Evolutionary conservation across 2,888 invertebrate species (phyloP).

Genomic region (Rambutsinella grinnellia): DNA sequence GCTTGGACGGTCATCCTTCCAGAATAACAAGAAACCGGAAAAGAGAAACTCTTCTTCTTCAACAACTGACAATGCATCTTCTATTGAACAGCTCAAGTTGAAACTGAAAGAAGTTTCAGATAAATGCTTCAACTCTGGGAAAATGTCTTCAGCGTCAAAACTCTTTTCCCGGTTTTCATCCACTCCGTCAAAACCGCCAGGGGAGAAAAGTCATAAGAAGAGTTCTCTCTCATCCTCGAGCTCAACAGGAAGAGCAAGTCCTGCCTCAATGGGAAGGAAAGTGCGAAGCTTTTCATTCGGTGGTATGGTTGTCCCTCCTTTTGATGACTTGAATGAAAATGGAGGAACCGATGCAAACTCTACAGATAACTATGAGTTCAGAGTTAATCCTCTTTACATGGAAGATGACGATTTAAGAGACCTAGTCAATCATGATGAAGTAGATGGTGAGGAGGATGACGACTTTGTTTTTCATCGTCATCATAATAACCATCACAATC

Average conservation of each 20-base stretch:
- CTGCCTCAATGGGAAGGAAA: conserved; percentile 61
- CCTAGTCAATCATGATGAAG: conserved; percentile 9
- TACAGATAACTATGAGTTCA: conserved; percentile 49
- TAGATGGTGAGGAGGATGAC: conserved; percentile 31
- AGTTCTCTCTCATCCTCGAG: not conserved
- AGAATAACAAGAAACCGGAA: not conserved
- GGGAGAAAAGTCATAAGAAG: not conserved
- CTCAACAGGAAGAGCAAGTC: conserved; percentile 10
- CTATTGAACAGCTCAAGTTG: conserved; percentile 63
- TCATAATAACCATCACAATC: conserved; percentile 1
- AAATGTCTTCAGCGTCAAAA: conserved; percentile 37
- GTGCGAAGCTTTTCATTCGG: conserved; percentile 82
- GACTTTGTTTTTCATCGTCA: conserved; percentile 6
- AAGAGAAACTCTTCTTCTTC: not conserved
- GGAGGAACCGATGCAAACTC: conserved; percentile 32
- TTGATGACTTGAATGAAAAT: conserved; percentile 74
- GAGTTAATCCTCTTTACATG: conserved; percentile 74
- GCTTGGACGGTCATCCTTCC: not conserved
- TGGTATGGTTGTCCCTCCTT: conserved; percentile 75
- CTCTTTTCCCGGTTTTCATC: conserved; percentile 36
- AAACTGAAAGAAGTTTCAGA: conserved; percentile 65
- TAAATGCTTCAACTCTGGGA: conserved; percentile 61
- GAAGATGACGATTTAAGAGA: conserved; percentile 70
- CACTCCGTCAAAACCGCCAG: not conserved
- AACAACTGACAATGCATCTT: conserved; percentile 19